Conservation (phyloP, 2,797 vertebrate genomes). For the Linurgus olivaceus region DNA sequence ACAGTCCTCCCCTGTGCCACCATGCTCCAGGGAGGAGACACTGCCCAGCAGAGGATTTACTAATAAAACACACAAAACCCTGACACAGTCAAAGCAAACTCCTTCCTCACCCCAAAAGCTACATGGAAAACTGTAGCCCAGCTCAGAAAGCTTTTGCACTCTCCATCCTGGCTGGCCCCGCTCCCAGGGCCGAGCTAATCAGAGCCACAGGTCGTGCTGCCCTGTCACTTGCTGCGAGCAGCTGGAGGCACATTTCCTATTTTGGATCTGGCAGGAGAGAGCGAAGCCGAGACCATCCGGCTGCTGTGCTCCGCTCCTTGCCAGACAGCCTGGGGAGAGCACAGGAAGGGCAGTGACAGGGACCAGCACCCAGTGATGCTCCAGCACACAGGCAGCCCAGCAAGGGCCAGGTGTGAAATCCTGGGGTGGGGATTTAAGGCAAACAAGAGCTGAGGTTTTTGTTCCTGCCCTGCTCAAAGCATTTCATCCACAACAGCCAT, state of each 20-base stretch:
- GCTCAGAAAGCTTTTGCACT: neutral
- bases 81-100: neutral
- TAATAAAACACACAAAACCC: neutral
- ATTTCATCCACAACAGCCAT: fast-evolving
- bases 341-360: neutral
- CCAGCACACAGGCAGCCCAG: neutral
- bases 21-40: neutral
- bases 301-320: fast-evolving
- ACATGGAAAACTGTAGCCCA: fast-evolving
- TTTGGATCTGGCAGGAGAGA: neutral
- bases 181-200: neutral
- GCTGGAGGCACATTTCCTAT: conserved; percentile 37
- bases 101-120: neutral
- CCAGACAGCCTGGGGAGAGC: neutral
- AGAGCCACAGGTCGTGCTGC: neutral
- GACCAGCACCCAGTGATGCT: fast-evolving
- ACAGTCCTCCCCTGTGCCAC: neutral
- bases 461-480: neutral
- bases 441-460: neutral
- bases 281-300: fast-evolving
- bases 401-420: neutral
- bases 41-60: neutral
- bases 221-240: neutral
- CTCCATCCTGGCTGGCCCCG: fast-evolving
- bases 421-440: neutral